These are phyloP conservation scores for Nyctibius bracteatus DNA, from an alignment of 2,113 vertebrate species.

Conservation along the genomic window DNA sequence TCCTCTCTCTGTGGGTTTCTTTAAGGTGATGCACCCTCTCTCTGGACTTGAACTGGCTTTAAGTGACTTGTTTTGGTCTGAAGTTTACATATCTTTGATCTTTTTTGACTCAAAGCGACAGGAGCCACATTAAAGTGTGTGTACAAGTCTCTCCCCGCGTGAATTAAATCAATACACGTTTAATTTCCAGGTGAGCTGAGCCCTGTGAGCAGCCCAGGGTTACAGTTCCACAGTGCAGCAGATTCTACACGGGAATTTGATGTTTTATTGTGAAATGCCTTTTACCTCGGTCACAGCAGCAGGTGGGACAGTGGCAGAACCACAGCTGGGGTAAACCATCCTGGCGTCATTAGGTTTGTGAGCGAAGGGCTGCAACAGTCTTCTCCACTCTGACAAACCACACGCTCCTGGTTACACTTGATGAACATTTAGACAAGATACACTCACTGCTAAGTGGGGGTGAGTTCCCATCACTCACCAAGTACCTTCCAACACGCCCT, in stretches of 20 bases:
- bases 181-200: not conserved
- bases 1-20: not conserved
- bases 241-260: rapidly evolving
- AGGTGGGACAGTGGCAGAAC: not conserved
- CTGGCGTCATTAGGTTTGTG: not conserved
- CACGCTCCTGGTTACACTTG: not conserved
- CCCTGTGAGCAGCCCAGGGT: not conserved
- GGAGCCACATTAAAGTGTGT: not conserved
- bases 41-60: not conserved
- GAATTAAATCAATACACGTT: rapidly evolving
- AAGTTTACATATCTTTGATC: not conserved
- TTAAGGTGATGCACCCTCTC: not conserved
- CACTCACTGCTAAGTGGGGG: not conserved
- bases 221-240: not conserved
- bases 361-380: not conserved
- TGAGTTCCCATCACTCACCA: too few species aligned
- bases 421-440: not conserved
- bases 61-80: not conserved
- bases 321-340: not conserved
- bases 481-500: rapidly evolving
- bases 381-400: not conserved
- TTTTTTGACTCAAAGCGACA: not conserved
- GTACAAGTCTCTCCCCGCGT: not conserved
- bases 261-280: not conserved
- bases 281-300: not conserved